A percentile compares a stretch with the other conserved stretches of the same genome.
These are phyloP conservation scores for Drosophila mayaguana DNA, from an alignment of 2,888 invertebrate genomes.

Conservation along the genomic window DNA sequence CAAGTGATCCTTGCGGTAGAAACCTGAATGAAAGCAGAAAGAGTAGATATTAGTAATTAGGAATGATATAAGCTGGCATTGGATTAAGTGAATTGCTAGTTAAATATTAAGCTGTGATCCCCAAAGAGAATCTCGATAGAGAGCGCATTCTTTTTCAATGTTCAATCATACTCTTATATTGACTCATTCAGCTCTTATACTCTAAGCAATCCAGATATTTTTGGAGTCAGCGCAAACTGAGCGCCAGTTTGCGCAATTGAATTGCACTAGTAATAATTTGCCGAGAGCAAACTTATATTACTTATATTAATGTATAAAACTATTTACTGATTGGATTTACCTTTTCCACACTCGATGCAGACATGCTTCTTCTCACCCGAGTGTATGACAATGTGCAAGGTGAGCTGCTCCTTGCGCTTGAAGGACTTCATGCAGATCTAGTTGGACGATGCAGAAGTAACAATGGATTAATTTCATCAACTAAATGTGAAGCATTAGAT, in stretches of 20 bases:
- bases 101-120: neutral
- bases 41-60: neutral
- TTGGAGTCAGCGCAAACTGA: no score
- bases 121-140: neutral
- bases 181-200: neutral
- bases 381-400: slow-evolving; percentile 95
- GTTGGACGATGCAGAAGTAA: neutral
- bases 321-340: slow-evolving; percentile 80
- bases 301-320: no score
- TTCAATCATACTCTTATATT: neutral
- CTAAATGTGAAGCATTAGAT: neutral
- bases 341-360: slow-evolving; percentile 95
- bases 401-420: slow-evolving; percentile 95
- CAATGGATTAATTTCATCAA: neutral
- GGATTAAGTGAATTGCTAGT: neutral
- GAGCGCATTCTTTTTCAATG: neutral
- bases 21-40: slow-evolving; percentile 86
- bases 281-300: no score
- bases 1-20: slow-evolving; percentile 94
- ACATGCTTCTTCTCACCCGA: slow-evolving; percentile 95
- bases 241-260: no score
- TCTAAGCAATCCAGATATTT: neutral
- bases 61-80: neutral
- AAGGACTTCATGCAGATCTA: slow-evolving; percentile 93
- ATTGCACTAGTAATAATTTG: no score